Conservation (phyloP, 2,797 vertebrate genomes). For the Pseudomugil gertrudae region DNA sequence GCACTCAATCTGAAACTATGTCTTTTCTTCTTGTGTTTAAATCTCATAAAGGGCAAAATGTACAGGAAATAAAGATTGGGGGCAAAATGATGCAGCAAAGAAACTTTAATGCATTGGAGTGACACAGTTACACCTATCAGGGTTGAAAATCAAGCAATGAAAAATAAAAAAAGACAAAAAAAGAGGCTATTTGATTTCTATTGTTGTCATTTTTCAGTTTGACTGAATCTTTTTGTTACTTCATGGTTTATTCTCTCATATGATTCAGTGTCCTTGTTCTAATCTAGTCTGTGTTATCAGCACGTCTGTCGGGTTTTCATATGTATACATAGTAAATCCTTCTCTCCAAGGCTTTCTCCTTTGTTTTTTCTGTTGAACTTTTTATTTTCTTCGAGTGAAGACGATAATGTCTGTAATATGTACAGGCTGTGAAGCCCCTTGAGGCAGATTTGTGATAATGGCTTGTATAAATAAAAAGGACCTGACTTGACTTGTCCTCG, state of each 20-base stretch:
- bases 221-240: neutral
- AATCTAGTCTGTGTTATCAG: neutral
- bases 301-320: too few relatives aligned
- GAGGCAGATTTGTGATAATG: constrained; percentile 7
- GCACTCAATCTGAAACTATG: neutral
- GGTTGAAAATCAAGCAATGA: neutral
- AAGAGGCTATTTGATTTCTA: too few relatives aligned
- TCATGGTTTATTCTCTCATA: neutral
- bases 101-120: too few relatives aligned
- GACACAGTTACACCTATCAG: too few relatives aligned
- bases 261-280: neutral
- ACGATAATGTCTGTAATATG: neutral
- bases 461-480: neutral
- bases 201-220: neutral
- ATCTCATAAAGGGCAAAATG: constrained; percentile 4
- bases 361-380: neutral
- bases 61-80: constrained; percentile 1
- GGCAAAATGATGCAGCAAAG: neutral
- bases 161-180: too few relatives aligned
- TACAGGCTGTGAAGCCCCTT: neutral
- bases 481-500: neutral
- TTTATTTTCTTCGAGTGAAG: neutral
- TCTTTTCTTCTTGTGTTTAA: neutral
- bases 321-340: neutral
- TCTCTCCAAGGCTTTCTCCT: neutral